A percentile compares a stretch with the other conserved stretches of the same genome.
Conservation (phyloP, 1,140 invertebrate genomes). For the Drosophila athabasca region DNA sequence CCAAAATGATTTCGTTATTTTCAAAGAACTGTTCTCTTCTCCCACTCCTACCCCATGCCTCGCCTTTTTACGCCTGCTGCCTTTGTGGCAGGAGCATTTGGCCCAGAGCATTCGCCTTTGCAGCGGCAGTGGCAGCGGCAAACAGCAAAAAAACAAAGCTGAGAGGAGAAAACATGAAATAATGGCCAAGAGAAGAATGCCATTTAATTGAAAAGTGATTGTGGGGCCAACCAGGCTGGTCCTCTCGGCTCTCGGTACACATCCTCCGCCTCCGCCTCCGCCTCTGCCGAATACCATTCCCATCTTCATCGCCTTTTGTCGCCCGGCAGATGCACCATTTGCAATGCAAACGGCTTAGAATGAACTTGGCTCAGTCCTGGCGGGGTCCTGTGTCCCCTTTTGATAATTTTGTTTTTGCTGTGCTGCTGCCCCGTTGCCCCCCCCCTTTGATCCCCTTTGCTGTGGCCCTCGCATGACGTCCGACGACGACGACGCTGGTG, state of each 20-base stretch:
- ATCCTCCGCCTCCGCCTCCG: neutral
- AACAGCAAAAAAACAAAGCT: slow-evolving; percentile 11
- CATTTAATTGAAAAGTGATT: slow-evolving; percentile 70
- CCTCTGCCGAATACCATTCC: too few species aligned
- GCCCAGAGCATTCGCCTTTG: neutral
- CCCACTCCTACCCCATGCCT: too few species aligned
- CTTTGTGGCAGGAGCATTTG: slow-evolving; percentile 24
- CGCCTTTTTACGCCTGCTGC: slow-evolving; percentile 18
- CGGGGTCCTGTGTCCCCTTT: slow-evolving; percentile 10
- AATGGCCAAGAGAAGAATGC: slow-evolving; percentile 41
- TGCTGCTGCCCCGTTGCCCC: neutral
- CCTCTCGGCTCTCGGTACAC: too few species aligned
- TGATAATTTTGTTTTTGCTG: slow-evolving; percentile 38
- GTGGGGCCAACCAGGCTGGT: slow-evolving; percentile 20
- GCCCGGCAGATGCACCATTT: slow-evolving; percentile 38
- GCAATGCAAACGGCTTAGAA: slow-evolving; percentile 53
- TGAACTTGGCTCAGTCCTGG: slow-evolving; percentile 34
- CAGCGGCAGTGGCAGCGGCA: too few species aligned
- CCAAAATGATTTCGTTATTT: slow-evolving; percentile 43
- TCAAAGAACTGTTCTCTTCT: slow-evolving; percentile 11
- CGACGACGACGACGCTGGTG: neutral
- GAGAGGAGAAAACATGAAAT: slow-evolving; percentile 31
- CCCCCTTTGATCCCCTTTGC: slow-evolving; percentile 22
- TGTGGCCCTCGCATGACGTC: slow-evolving; percentile 27
- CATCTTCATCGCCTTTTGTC: slow-evolving; percentile 1